Evolutionary conservation across 2,888 invertebrate genomes (phyloP).

Genomic region (Lasioglossum marginatum): DNA sequence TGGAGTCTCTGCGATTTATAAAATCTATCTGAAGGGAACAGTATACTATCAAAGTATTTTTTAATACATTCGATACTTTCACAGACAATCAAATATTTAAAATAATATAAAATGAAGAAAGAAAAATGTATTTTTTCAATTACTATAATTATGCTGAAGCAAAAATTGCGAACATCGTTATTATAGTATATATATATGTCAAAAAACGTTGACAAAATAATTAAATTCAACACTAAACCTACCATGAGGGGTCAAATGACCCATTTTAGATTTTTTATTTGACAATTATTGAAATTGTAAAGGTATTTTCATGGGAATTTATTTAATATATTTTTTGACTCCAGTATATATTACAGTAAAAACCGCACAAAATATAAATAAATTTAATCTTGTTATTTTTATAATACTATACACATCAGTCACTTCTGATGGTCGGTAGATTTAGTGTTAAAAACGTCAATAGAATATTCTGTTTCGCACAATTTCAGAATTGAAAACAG

Average conservation of each 20-base stretch:
- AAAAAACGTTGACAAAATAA: not conserved
- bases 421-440: no score
- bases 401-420: no score
- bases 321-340: no score
- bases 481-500: not conserved
- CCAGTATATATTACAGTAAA: no score
- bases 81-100: not conserved
- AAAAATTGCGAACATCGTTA: not conserved
- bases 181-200: not conserved
- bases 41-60: not conserved
- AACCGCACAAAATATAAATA: no score
- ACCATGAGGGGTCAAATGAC: no score
- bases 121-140: no score
- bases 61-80: not conserved
- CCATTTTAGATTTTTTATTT: no score
- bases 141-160: not conserved
- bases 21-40: not conserved
- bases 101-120: not conserved
- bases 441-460: not conserved
- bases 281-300: no score
- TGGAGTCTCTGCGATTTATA: not conserved
- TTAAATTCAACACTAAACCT: not conserved
- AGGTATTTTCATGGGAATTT: no score
- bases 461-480: not conserved
- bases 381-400: no score